Evolutionary conservation across 2,888 invertebrate genomes (phyloP).

Genomic region (Drosophila subsilvestris): DNA sequence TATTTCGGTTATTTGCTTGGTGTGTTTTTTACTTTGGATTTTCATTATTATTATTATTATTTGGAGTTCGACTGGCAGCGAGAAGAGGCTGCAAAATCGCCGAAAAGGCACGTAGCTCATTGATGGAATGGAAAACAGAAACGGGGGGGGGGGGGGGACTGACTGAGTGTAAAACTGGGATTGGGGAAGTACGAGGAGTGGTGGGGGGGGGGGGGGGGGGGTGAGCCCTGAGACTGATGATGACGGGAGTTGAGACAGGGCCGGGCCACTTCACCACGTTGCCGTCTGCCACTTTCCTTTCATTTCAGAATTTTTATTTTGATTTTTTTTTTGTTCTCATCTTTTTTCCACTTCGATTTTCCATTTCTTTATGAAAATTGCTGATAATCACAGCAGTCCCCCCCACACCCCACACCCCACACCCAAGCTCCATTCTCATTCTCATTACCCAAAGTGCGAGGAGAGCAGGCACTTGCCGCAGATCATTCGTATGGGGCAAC

Average conservation of each 20-base stretch:
- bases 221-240: neutral
- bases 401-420: neutral
- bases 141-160: slow-evolving; percentile 29
- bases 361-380: slow-evolving; percentile 76
- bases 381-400: slow-evolving; percentile 66
- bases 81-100: slow-evolving; percentile 73
- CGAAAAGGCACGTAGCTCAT: slow-evolving; percentile 76
- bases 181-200: no score
- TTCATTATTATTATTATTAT: slow-evolving; percentile 53
- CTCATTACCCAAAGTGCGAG: slow-evolving; percentile 65
- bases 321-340: slow-evolving; percentile 26
- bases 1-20: slow-evolving; percentile 24
- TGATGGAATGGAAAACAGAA: slow-evolving; percentile 46
- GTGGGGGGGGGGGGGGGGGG: neutral
- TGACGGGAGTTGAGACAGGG: slow-evolving; percentile 52
- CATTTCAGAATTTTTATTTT: slow-evolving; percentile 49
- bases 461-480: slow-evolving; percentile 55
- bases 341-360: slow-evolving; percentile 66
- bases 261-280: slow-evolving; percentile 72
- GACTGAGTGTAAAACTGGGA: slow-evolving; percentile 12
- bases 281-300: slow-evolving; percentile 71
- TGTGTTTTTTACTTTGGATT: slow-evolving; percentile 10
- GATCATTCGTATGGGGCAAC: slow-evolving; percentile 54
- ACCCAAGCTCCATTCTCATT: slow-evolving; percentile 15
- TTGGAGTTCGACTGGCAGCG: slow-evolving; percentile 55